Evolutionary conservation across 2,113 vertebrate genomes (phyloP), one percentile per base, ranked within the genome.

Genomic region (Rallus limicola): DNA sequence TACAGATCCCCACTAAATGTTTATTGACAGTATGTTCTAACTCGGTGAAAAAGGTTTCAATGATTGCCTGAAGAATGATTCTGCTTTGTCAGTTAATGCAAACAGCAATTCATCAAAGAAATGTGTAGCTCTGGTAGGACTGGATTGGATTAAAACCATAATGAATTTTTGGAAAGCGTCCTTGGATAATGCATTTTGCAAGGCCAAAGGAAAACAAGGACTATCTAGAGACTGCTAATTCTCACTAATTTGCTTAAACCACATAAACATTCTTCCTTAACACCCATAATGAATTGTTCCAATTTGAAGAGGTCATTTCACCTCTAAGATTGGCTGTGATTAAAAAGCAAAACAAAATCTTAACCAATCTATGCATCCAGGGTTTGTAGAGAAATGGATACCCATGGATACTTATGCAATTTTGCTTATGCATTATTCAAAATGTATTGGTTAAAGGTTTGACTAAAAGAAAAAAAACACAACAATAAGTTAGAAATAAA

Each of bases 81-180:
- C 38, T 82, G 40, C 74, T 96, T 95, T 96, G 92, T 95, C 93
- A 91, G 85, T 87, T 97, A 96, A 88, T 44, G 71, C 71, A 96
- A 97, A 97, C 91, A 97, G 96, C 92, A 97, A 97, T 95, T 97
- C 74, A 96, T 97, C 82, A 97, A 93, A 97, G 91, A 95, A 97
- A 93, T 72, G 34, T 82, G 69, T 82, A 94, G 83, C 88, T 96
- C 91, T 95, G 58, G 59, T 82, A 87, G 82, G 86, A 84, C 86
- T 98, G 97, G 79, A 86, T 91, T 96, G 85, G 79, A 98, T 98
- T 97, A 97, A 95, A 97, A 94, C 38, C 50, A 50, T 82, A 92
- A 96, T 76, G 64, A 90, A 36, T 75, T 90, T 95, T 84, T 94
- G 80, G 88, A 95, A 84, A 95, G 9, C 21, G n/a, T 88, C 52